Evolutionary conservation across 2,888 invertebrate genomes (phyloP).

Genomic region (Athripsodes cinereus): DNA sequence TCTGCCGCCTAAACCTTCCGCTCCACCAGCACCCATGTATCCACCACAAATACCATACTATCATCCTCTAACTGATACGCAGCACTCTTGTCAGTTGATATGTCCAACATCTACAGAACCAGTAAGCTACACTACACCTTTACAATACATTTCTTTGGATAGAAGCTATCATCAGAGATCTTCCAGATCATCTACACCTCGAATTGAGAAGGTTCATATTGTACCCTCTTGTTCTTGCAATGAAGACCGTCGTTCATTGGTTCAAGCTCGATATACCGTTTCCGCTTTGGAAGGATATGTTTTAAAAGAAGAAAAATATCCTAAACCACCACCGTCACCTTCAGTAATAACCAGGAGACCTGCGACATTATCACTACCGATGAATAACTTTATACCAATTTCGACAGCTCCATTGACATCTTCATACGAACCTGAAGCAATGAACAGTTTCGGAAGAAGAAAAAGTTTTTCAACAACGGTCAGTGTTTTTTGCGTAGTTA

Average conservation of each 20-base stretch:
- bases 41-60: slow-evolving; percentile 27
- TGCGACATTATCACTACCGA: not conserved
- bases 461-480: not conserved
- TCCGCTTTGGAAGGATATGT: not conserved
- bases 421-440: not conserved
- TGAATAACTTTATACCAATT: not conserved
- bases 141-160: not conserved
- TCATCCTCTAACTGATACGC: slow-evolving; percentile 14
- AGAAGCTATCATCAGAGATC: not conserved
- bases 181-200: not conserved
- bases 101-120: not conserved
- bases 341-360: not conserved
- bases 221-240: not conserved
- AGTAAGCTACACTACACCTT: not conserved
- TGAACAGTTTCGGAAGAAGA: not conserved
- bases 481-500: not conserved
- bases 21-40: slow-evolving; percentile 17
- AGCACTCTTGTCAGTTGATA: not conserved
- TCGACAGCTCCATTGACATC: not conserved
- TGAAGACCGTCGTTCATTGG: not conserved
- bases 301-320: not conserved
- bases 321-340: not conserved
- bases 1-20: slow-evolving; percentile 23
- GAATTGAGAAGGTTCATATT: not conserved
- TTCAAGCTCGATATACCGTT: not conserved